A percentile compares a stretch with the other conserved stretches of the same genome.
phyloP scores from a whole-genome alignment of 2,797 vertebrate genomes.

The Ficedula albicollis region DNA sequence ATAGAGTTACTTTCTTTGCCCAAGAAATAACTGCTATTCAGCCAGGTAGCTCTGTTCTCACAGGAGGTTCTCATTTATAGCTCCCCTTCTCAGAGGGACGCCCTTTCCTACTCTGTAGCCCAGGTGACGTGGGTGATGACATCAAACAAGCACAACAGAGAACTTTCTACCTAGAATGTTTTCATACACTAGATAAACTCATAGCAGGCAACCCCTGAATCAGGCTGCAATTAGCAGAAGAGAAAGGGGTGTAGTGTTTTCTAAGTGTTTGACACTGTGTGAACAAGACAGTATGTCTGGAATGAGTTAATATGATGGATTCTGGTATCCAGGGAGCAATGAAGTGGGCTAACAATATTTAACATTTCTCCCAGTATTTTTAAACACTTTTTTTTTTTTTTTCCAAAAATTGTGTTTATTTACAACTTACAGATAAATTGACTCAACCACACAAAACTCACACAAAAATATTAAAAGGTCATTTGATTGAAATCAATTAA shows the following conservation, averaged over 20 bases:
- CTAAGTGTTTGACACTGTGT: neutral
- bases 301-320: neutral
- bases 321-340: neutral
- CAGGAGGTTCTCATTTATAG: neutral
- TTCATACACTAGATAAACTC: neutral
- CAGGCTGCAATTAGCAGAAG: neutral
- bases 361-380: neutral
- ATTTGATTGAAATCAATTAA: neutral
- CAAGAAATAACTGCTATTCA: neutral
- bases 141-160: neutral
- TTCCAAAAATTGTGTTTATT: neutral
- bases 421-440: neutral
- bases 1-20: neutral
- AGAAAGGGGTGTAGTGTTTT: neutral
- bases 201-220: neutral
- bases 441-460: neutral
- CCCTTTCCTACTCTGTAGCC: neutral
- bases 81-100: neutral
- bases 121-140: neutral
- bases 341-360: neutral
- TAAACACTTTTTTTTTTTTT: neutral
- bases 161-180: neutral
- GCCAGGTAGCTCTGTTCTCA: neutral
- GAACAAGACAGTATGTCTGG: neutral
- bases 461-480: neutral